Evolutionary conservation across 2,113 vertebrate genomes (phyloP), one percentile per base, ranked within the genome.

Genomic region (Tretioscincus oriximinensis): DNA sequence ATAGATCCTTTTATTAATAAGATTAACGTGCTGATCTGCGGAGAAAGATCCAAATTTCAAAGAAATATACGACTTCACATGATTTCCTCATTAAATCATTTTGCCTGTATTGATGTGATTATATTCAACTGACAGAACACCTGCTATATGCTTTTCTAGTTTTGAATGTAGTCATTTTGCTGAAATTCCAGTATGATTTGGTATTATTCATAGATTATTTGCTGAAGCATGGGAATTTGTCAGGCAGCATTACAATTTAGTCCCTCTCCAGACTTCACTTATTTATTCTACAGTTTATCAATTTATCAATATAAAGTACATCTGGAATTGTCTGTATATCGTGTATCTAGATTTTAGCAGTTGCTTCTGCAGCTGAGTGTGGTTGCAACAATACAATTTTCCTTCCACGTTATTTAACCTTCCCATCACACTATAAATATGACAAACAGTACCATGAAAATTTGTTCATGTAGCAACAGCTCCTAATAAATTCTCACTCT

Each of bases 41-140:
- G n/a, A 90, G 75, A 58, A 83, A 80, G 81, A 73, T 84, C 76
- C 65, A 7, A 66, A 74, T 91, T 87, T 84, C 66, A 74, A 63
- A 81, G 80, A 29, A 80, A 22, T 24, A 0, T 22, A 29, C 9
- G 78, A 73, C 66, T 81, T 78, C 58, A 7, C 51, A 54, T 76
- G 49, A 66, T 83, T 71, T 84, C 47, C 78, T 45, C 51, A 45
- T 63, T 67, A 69, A 85, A 89, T 86, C 1, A 0, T 21, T 7
- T 58, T 74, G 1, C 7, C 83, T 77, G 45, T 69, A 0, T 45
- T 85, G 67, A 81, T 83, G 73, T 16, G n/a, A 26, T 18, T 84
- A 47, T 58, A 28, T 28, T 61, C 31, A 63, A 65, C 21, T 1
- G 2, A 1, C 76, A 1, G 1, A 12, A 81, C 60, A 65, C 65